Evolutionary conservation across 2,797 vertebrate species (phyloP).

Genomic region (Aulostomus chinensis): DNA sequence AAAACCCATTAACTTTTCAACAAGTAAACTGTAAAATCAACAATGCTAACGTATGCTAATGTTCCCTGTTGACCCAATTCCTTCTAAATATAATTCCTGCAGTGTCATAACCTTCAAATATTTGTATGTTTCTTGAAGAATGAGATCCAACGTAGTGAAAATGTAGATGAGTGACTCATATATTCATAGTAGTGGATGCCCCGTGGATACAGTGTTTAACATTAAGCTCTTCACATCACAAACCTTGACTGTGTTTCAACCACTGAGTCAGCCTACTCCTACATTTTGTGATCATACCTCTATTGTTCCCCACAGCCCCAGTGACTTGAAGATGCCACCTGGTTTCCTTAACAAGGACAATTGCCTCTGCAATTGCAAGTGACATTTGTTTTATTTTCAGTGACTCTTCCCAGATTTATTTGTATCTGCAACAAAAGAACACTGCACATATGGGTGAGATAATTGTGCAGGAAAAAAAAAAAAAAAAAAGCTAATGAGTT

Average conservation of each 20-base stretch:
- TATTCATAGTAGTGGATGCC: conserved; percentile 2
- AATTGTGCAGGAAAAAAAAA: conserved; percentile 8
- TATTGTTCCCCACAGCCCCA: conserved; percentile 4
- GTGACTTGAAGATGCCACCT: conserved; percentile 17
- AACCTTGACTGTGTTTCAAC: too few species aligned
- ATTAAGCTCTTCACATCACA: too few species aligned
- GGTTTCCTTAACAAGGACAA: conserved; percentile 32
- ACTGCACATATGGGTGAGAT: conserved; percentile 1
- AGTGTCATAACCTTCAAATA: too few species aligned
- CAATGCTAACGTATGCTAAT: too few species aligned
- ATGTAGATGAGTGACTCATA: conserved; percentile 21
- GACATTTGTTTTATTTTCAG: conserved; percentile 17
- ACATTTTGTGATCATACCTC: conserved; percentile 10
- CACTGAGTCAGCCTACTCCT: too few species aligned
- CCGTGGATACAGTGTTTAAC: conserved; percentile 19
- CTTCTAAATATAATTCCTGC: too few species aligned
- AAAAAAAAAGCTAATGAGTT: conserved; percentile 53
- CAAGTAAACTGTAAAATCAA: too few species aligned
- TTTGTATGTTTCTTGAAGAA: too few species aligned
- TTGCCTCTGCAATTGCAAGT: conserved; percentile 18
- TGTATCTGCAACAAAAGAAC: conserved; percentile 11
- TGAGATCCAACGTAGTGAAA: conserved; percentile 17
- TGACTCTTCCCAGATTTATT: conserved; percentile 8
- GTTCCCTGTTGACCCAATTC: too few species aligned
- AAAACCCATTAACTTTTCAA: too few species aligned